Evolutionary conservation across 2,888 invertebrate genomes (phyloP).

Genomic region (Caradrina clavipalpis): DNA sequence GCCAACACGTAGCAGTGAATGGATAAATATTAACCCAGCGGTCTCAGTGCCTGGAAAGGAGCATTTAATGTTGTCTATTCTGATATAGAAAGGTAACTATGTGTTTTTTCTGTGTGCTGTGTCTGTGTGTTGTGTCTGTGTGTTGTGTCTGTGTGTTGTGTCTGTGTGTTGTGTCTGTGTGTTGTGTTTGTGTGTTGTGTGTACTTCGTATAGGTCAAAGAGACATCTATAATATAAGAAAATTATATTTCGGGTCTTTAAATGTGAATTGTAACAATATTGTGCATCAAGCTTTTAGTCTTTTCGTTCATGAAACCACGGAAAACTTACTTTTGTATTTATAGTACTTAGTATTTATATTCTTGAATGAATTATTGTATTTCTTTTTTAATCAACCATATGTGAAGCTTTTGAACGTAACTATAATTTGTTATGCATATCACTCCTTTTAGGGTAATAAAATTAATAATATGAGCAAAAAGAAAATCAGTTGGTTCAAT

Average conservation of each 20-base stretch:
- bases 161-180: no score
- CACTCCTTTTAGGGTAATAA: no score
- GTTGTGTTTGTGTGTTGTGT: background rate
- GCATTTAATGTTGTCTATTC: background rate
- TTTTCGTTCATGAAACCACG: background rate
- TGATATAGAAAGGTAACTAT: no score
- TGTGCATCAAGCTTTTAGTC: background rate
- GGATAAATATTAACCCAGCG: background rate
- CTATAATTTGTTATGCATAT: no score
- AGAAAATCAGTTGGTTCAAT: no score
- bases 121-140: no score
- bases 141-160: no score
- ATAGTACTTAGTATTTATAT: background rate
- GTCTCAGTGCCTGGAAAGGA: constrained; percentile 1
- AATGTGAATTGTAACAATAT: constrained; percentile 5
- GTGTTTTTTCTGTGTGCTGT: no score
- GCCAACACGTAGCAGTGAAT: no score
- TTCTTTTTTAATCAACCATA: background rate
- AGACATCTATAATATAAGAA: background rate
- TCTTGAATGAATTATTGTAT: background rate
- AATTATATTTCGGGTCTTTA: background rate
- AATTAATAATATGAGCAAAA: no score
- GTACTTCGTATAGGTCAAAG: background rate
- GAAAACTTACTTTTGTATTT: no score
- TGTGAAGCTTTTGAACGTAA: no score